phyloP scores from a whole-genome alignment of 2,888 invertebrate species.

The Drosophila sordidula region DNA sequence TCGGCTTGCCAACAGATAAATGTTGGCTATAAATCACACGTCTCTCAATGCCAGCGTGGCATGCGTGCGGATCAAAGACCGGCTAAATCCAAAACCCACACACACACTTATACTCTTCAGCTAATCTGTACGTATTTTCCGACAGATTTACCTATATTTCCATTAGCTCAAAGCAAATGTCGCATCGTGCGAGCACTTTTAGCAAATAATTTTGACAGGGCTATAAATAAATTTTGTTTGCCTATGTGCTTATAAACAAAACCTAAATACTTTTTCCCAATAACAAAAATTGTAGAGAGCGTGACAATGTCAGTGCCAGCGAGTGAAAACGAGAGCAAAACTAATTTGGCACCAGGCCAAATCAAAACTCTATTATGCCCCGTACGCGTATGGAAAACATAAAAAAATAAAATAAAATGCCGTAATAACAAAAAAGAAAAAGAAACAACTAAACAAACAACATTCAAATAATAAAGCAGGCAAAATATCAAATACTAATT shows the following conservation, averaged over 20 bases:
- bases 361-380: slow-evolving; percentile 62
- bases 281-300: slow-evolving; percentile 31
- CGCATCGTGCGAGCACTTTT: slow-evolving; percentile 27
- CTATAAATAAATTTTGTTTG: slow-evolving; percentile 60
- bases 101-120: slow-evolving; percentile 17
- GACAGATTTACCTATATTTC: slow-evolving; percentile 32
- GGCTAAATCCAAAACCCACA: slow-evolving; percentile 50
- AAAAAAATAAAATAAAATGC: slow-evolving; percentile 43
- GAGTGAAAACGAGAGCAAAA: slow-evolving; percentile 73
- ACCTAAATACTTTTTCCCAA: slow-evolving; percentile 61
- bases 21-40: slow-evolving; percentile 61
- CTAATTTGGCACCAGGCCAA: slow-evolving; percentile 69
- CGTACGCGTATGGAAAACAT: slow-evolving; percentile 24
- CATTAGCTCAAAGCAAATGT: slow-evolving; percentile 39
- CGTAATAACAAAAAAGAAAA: slow-evolving; percentile 14
- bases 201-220: slow-evolving; percentile 62
- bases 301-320: slow-evolving; percentile 76
- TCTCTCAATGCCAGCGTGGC: slow-evolving; percentile 48
- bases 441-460: slow-evolving; percentile 13
- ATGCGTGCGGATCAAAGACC: slow-evolving; percentile 59
- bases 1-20: slow-evolving; percentile 48
- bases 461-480: slow-evolving; percentile 11
- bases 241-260: slow-evolving; percentile 45
- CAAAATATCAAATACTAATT: background rate
- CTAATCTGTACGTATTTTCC: slow-evolving; percentile 40